These are phyloP conservation scores for Umimayanthus chanpuru DNA, from an alignment of 92 coral and sea anemone genomes.

Conservation along the genomic window DNA sequence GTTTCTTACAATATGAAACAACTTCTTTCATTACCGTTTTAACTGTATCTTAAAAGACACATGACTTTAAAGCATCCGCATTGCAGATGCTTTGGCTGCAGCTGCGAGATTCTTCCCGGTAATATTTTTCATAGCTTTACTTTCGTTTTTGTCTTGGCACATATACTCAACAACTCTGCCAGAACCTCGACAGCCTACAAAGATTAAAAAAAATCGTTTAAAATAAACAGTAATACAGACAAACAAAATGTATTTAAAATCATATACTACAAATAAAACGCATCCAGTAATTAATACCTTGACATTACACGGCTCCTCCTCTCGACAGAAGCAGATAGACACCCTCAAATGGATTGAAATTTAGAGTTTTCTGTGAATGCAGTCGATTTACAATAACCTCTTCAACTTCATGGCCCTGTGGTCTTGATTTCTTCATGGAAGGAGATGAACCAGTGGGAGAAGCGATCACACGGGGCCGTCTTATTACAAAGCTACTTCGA, in stretches of 20 bases:
- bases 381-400: background rate
- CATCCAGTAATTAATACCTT: background rate
- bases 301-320: background rate
- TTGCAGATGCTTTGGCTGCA: too few relatives aligned
- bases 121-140: slow-evolving; percentile 40
- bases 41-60: too few relatives aligned
- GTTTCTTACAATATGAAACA: too few relatives aligned
- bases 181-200: slow-evolving; percentile 34
- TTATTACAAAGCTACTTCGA: background rate
- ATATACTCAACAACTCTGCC: slow-evolving; percentile 45
- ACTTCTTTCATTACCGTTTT: too few relatives aligned
- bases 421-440: background rate
- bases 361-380: background rate
- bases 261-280: background rate
- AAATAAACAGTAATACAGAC: too few relatives aligned
- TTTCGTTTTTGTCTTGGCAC: slow-evolving; percentile 29
- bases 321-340: background rate
- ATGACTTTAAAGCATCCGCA: too few relatives aligned
- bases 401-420: background rate
- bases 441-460: background rate
- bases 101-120: too few relatives aligned
- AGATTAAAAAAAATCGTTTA: background rate
- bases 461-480: background rate
- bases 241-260: background rate
- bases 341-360: background rate